These are phyloP conservation scores for Lepus americanus DNA, from an alignment of 2,113 vertebrate genomes.

Conservation along the genomic window DNA sequence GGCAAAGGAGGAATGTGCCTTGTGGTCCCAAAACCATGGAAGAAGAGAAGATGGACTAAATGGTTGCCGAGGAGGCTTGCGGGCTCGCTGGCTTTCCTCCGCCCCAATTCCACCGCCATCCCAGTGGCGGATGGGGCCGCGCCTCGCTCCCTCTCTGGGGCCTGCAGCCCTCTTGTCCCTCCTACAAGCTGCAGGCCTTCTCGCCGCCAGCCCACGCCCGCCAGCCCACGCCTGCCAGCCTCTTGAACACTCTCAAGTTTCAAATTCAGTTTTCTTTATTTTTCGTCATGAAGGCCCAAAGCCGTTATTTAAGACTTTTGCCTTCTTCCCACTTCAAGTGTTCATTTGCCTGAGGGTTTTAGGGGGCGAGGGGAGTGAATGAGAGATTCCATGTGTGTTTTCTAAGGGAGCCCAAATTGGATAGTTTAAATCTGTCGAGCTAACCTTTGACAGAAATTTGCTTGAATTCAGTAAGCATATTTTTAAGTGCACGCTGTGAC, in stretches of 20 bases:
- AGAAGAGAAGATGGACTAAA: neutral
- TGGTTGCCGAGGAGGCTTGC: neutral
- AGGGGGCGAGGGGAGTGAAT: neutral
- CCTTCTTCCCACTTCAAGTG: constrained; percentile 77
- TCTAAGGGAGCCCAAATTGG: constrained; percentile 66
- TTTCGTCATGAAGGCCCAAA: constrained; percentile 83
- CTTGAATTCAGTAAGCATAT: constrained; percentile 13
- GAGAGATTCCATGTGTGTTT: neutral
- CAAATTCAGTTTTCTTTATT: constrained; percentile 46
- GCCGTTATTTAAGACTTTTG: constrained; percentile 77
- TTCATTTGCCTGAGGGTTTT: constrained; percentile 70
- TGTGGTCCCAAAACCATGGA: neutral
- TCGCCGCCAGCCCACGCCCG: neutral
- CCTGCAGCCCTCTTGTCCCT: constrained; percentile 2
- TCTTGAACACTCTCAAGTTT: constrained; percentile 77
- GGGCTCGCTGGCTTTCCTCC: neutral
- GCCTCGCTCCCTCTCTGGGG: neutral
- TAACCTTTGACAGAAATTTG: constrained; percentile 66
- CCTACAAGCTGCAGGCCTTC: constrained; percentile 56
- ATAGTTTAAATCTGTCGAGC: constrained; percentile 56
- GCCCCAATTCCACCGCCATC: neutral
- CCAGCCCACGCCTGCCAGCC: constrained; percentile 67
- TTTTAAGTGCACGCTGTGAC: constrained; percentile 46
- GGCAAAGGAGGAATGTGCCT: neutral
- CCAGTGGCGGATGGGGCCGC: neutral